Base-by-base conservation (phyloP, 2,888 invertebrate species). In the Tineola bisselliella region DNA sequence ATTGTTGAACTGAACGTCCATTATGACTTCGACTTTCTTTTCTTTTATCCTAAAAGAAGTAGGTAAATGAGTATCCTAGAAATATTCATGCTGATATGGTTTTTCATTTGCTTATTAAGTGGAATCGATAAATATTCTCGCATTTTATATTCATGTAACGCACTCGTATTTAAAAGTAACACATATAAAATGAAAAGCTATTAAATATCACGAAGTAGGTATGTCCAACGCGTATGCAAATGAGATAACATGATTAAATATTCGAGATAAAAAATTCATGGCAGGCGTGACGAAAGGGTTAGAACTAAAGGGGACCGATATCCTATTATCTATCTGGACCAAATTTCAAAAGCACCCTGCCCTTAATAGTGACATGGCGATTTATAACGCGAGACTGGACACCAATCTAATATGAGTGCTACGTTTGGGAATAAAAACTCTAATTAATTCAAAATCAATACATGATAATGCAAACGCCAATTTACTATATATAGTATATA, bases 301-400 rank as follows among this genome's bases (percentile, higher is more conserved):
- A 17, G 33, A 33, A 33, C 12, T 8, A 58, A 58, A 33, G 54
- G 58, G 58, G 58, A 19, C 58, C 58, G 56, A 58, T 58, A 58
- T 33, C 58, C 58, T 58, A 58, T 58, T 58, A 58, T 58, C 58
- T 58, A 58, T 58, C 58, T 58, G 58, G 58, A 58, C 33, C 17
- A 33, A 13, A 58, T 58, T 58, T 33, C 33, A 58, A 58, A 25
- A 58, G 56, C 56, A 56, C 56, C 56, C 56, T 52, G 15, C 12
- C 30, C 56, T 8, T 58, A 58, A 54, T 25, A 25, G 12, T 31
- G 31, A 33, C 58, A 58, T 33, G 57, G 31, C 58, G 33, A 58
- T 58, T 33, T 58, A 58, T 58, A 15, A 58, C 58, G 58, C 33
- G 17, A 33, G 33, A 33, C 58, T 33, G 58, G 33, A 17, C 33